Conservation (phyloP, 2,797 vertebrate species). For the Bradypus variegatus region DNA sequence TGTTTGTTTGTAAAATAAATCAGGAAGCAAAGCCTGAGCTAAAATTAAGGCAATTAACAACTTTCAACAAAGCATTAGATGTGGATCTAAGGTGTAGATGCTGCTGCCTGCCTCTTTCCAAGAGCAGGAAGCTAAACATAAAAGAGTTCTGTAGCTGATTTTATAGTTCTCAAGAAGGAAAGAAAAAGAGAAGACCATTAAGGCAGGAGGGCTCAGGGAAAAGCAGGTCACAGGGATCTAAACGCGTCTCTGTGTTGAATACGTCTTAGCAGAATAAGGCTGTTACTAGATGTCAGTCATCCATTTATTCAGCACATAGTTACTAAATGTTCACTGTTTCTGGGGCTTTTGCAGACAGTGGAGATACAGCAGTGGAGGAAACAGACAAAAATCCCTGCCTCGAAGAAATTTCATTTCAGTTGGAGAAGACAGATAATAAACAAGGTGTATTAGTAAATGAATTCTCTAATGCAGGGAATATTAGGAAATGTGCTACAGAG, state of each 20-base stretch:
- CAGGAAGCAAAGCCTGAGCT: background rate
- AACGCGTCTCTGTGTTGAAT: background rate
- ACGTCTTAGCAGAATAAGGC: background rate
- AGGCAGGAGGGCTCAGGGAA: background rate
- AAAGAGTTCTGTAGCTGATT: too few relatives aligned
- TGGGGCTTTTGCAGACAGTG: too few relatives aligned
- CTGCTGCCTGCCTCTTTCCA: background rate
- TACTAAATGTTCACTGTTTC: background rate
- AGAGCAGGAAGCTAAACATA: background rate
- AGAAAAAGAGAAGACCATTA: background rate
- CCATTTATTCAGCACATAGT: background rate
- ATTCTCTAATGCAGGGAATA: background rate
- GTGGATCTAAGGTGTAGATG: background rate
- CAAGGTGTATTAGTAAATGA: background rate
- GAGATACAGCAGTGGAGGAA: background rate
- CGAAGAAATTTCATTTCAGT: background rate
- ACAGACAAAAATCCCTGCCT: background rate
- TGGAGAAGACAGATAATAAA: background rate
- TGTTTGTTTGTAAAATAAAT: background rate
- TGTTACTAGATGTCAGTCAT: background rate
- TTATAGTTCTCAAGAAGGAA: background rate
- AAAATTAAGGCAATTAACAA: background rate
- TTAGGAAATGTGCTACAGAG: background rate
- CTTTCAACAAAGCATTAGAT: background rate
- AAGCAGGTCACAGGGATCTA: background rate